Evolutionary conservation across 1,140 invertebrate genomes (phyloP).

Genomic region (Lordiphosa clarofinis): DNA sequence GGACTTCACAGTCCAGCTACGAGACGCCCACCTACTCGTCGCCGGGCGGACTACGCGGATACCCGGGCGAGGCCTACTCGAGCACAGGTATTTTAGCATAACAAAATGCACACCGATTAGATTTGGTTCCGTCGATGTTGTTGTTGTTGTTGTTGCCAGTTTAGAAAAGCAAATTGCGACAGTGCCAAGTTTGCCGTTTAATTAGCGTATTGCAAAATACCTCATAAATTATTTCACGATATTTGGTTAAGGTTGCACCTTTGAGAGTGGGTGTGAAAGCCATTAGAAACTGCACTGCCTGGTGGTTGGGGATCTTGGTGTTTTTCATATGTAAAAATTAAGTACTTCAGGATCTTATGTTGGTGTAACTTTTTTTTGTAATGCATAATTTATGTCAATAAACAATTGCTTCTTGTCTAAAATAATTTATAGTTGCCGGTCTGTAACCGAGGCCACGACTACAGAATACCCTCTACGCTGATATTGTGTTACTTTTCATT

Average conservation of each 20-base stretch:
- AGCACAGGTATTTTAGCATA: constrained; percentile 65
- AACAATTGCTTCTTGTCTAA: no score
- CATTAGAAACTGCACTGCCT: neutral
- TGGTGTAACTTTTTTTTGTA: no score
- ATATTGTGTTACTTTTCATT: no score
- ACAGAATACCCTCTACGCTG: no score
- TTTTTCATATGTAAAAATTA: no score
- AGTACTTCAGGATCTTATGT: neutral
- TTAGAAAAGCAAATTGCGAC: constrained; percentile 34
- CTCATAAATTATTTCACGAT: constrained; percentile 52
- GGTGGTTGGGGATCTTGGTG: neutral
- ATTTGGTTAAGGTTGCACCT: constrained; percentile 46
- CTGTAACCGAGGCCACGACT: no score
- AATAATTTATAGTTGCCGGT: no score
- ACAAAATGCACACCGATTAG: constrained; percentile 21
- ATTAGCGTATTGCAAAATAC: constrained; percentile 64
- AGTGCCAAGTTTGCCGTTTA: constrained; percentile 63
- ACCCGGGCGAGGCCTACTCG: constrained; percentile 74
- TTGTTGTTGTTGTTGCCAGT: constrained; percentile 5
- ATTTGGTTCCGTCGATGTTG: constrained; percentile 14
- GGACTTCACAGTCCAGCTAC: constrained; percentile 78
- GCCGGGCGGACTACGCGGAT: constrained; percentile 70
- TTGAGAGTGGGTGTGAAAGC: constrained; percentile 42
- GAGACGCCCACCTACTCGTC: constrained; percentile 79
- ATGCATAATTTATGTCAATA: no score